phyloP scores from a whole-genome alignment of 2,797 vertebrate genomes.

The Malurus splendens region DNA sequence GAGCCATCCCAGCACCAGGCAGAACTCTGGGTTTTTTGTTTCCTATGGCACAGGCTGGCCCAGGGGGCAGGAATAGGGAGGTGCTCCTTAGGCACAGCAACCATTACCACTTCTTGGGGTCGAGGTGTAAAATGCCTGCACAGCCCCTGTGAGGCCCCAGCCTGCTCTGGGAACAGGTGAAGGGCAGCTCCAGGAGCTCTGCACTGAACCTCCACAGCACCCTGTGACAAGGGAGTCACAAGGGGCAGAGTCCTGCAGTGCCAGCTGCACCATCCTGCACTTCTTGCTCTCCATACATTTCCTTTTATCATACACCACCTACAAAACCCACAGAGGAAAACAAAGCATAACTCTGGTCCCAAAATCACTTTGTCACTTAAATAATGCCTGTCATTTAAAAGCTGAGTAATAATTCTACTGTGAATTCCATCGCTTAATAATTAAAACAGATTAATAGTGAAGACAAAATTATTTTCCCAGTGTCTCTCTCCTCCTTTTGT shows the following conservation, averaged over 20 bases:
- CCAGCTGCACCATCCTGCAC: neutral
- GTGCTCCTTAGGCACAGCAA: too few species aligned
- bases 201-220: neutral
- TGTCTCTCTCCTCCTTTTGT: neutral
- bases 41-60: neutral
- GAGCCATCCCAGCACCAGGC: neutral
- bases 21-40: neutral
- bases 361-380: neutral
- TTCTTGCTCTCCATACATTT: neutral
- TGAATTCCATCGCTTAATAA: neutral
- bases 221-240: neutral
- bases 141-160: neutral
- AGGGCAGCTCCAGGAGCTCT: neutral
- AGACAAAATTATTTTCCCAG: neutral
- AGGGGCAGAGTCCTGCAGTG: too few species aligned
- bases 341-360: neutral
- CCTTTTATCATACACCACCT: neutral
- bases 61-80: neutral
- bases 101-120: too few species aligned
- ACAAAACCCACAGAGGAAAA: neutral
- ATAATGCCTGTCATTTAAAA: neutral
- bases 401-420: neutral
- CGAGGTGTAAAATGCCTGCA: neutral
- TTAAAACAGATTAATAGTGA: neutral
- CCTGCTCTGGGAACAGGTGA: neutral